Evolutionary conservation across 2,113 vertebrate genomes (phyloP), one percentile per base, ranked within the genome.

Genomic region (Callipepla squamata): DNA sequence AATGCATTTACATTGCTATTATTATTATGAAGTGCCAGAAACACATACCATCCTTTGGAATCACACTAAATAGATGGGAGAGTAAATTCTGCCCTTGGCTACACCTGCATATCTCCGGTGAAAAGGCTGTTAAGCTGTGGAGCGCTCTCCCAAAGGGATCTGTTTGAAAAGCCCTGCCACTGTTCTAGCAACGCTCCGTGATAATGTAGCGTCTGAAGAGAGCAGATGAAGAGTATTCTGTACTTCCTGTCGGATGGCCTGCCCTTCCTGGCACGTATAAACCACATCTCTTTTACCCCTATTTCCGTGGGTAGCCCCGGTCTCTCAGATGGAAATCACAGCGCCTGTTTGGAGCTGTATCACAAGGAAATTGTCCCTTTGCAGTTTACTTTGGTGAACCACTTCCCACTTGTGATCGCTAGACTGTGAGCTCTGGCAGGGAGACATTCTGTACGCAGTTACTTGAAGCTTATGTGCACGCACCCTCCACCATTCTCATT

Each of bases 21-120:
- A 94, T 94, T 95, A 94, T 94, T 95, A 85, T 88, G 59, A 96
- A 90, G 91, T 91, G 82, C 76, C 73, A 83, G 75, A 65, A 95
- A 83, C 61, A 51, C 80, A 72, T 20, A 23, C 28, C 66, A 38
- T 58, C 78, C 47, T 87, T 93, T 0, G 3, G 74, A 91, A 92
- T 78, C 42, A 51, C 1, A 0, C 80, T 91, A 89, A 94, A 45
- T 69, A 94, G 93, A 91, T 82, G 92, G 87, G 65, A 74, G 91
- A 80, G 69, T 94, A 53, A 94, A 95, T 92, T 91, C 89, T 88
- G 91, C 87, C 93, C 90, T 70, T n/a, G 82, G 89, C 94, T 92
- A 78, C 69, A 65, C 81, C 83, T 94, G 91, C 85, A 51, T 85
- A 85, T 94, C 94, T 88, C 87, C 68, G 34, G 48, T 38, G 82